These are phyloP conservation scores for Reinhardtius hippoglossoides DNA, from an alignment of 2,113 vertebrate species.

Conservation along the genomic window DNA sequence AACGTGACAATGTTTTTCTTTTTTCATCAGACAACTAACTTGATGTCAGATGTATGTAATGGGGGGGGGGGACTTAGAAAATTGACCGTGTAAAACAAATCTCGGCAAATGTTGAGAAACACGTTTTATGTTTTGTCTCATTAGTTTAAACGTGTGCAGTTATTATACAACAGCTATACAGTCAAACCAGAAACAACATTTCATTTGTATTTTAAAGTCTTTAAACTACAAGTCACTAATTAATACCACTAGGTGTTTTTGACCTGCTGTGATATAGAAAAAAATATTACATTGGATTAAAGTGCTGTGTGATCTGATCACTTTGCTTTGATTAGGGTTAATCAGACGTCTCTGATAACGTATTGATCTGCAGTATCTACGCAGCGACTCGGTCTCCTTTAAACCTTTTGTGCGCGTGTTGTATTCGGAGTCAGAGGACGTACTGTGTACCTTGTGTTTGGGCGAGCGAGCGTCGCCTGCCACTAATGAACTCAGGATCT, in stretches of 20 bases:
- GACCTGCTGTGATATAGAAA: not conserved
- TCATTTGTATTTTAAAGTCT: not conserved
- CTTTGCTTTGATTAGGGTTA: not conserved
- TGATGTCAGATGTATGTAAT: not conserved
- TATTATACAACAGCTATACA: conserved; percentile 16
- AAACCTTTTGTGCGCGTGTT: conserved; percentile 16
- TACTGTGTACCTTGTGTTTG: conserved; percentile 21
- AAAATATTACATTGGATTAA: not conserved
- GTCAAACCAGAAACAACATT: conserved; percentile 7
- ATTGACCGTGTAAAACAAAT: too few relatives aligned
- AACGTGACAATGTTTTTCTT: too few relatives aligned
- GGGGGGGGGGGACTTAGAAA: too few relatives aligned
- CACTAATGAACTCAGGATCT: conserved; percentile 67
- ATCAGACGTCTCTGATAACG: conserved; percentile 4
- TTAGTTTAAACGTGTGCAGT: not conserved
- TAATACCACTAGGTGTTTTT: not conserved
- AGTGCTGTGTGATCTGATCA: conserved; percentile 26
- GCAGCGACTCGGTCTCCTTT: conserved; percentile 34
- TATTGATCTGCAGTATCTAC: conserved; percentile 29
- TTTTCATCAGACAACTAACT: not conserved
- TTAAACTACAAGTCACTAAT: not conserved
- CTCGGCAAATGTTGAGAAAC: not conserved
- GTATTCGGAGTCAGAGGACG: conserved; percentile 12
- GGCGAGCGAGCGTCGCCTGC: conserved; percentile 20
- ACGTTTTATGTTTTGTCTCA: conserved; percentile 14